Conservation (phyloP, 1,140 invertebrate genomes). For the Eumeta japonica region DNA sequence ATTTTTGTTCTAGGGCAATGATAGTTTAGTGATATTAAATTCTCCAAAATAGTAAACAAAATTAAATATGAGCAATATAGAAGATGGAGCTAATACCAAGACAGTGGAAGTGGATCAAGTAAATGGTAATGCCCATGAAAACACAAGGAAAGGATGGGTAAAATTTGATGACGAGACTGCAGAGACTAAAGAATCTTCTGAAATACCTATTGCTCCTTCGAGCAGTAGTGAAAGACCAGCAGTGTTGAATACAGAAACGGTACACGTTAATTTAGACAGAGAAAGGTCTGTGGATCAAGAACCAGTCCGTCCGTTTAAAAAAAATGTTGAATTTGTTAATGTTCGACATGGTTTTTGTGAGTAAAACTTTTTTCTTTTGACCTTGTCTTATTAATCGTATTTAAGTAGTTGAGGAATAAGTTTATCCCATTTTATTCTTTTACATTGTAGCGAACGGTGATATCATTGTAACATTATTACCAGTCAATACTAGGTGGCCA, state of each 20-base stretch:
- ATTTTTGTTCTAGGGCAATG: too few relatives aligned
- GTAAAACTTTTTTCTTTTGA: constrained; percentile 20
- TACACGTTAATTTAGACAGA: constrained; percentile 43
- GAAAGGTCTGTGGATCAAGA: constrained; percentile 35
- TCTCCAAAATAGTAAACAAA: too few relatives aligned
- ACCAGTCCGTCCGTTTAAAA: constrained; percentile 36
- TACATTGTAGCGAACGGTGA: constrained; percentile 85
- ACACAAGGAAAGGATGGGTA: constrained; percentile 36
- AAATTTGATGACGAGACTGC: constrained; percentile 46
- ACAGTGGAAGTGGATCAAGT: too few relatives aligned
- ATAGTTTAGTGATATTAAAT: too few relatives aligned
- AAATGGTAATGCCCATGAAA: constrained; percentile 31
- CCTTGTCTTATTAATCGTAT: constrained; percentile 26
- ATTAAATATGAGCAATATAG: constrained; percentile 39
- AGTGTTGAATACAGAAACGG: constrained; percentile 42
- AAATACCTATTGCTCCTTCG: constrained; percentile 11
- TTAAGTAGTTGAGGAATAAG: constrained; percentile 36
- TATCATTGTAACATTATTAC: constrained; percentile 86
- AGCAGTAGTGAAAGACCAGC: constrained; percentile 21
- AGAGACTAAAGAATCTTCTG: constrained; percentile 11
- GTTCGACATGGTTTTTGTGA: constrained; percentile 60
- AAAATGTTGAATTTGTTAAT: constrained; percentile 59
- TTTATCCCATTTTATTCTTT: constrained; percentile 38
- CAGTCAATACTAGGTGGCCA: constrained; percentile 84
- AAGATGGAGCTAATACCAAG: constrained; percentile 16